Conservation (phyloP, 2,113 vertebrate species). For the Scatophagus argus region DNA sequence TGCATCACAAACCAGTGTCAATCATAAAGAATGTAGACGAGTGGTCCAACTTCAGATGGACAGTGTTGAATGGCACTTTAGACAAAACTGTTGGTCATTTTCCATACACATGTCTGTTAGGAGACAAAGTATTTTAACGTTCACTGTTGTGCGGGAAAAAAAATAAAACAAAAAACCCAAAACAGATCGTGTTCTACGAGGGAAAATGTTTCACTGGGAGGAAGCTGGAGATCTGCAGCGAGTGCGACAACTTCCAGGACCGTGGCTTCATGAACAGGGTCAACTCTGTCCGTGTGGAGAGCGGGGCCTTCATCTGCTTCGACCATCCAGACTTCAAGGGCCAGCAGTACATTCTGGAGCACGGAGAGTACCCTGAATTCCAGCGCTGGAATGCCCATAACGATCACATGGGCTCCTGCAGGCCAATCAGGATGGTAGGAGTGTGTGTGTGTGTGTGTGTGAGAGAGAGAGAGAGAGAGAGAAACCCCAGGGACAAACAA, state of each 20-base stretch:
- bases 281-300: conserved; percentile 92
- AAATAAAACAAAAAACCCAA: too few relatives aligned
- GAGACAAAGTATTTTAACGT: background rate
- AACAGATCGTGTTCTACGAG: conserved; percentile 91
- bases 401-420: conserved; percentile 94
- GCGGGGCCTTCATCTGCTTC: conserved; percentile 91
- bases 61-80: background rate
- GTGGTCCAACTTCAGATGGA: background rate
- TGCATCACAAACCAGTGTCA: conserved; percentile 30
- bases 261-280: conserved; percentile 91
- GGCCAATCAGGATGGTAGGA: conserved; percentile 90
- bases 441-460: conserved; percentile 17
- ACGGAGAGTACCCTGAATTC: conserved; percentile 91
- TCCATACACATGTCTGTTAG: background rate
- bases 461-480: background rate
- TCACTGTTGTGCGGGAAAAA: conserved; percentile 3
- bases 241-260: conserved; percentile 94
- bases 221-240: conserved; percentile 89
- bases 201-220: conserved; percentile 92
- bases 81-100: background rate
- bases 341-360: conserved; percentile 93
- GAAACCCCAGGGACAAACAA: conserved; percentile 33
- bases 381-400: conserved; percentile 91
- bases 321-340: conserved; percentile 92
- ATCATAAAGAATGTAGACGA: conserved; percentile 13